Percentiles rank a stretch among this genome's conserved stretches.
Evolutionary conservation across 2,113 vertebrate genomes (phyloP).

Genomic region (Clinocottus analis): DNA sequence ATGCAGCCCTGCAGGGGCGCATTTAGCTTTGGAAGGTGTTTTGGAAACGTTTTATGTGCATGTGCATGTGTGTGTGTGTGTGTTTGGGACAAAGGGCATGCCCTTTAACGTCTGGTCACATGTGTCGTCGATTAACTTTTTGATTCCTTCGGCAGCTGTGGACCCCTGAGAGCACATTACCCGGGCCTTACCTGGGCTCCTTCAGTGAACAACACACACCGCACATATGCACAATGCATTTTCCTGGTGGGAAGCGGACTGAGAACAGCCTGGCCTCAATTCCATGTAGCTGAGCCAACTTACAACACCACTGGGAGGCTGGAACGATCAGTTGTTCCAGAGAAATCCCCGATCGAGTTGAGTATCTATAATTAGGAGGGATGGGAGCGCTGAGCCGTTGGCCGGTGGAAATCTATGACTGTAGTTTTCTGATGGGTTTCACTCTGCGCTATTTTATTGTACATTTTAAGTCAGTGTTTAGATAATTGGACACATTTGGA

Average conservation of each 20-base stretch:
- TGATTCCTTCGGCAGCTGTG: constrained; percentile 63
- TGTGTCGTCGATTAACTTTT: constrained; percentile 71
- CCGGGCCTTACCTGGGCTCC: constrained; percentile 51
- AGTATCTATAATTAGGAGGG: constrained; percentile 49
- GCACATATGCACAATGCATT: neutral
- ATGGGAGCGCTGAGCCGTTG: constrained; percentile 24
- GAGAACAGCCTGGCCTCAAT: constrained; percentile 33
- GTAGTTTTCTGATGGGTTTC: constrained; percentile 24
- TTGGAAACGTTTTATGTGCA: constrained; percentile 30
- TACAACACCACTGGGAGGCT: constrained; percentile 53
- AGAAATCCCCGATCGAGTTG: constrained; percentile 37
- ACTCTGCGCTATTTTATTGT: neutral
- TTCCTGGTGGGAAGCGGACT: constrained; percentile 44
- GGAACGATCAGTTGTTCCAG: constrained; percentile 38
- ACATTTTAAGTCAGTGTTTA: neutral
- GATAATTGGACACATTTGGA: constrained; percentile 33
- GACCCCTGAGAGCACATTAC: constrained; percentile 56
- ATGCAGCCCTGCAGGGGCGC: constrained; percentile 49
- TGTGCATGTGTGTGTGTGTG: constrained; percentile 23
- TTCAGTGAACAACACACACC: constrained; percentile 7
- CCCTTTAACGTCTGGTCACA: constrained; percentile 68
- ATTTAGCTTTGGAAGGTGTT: constrained; percentile 45
- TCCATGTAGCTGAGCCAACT: constrained; percentile 35
- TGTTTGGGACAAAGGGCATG: constrained; percentile 27
- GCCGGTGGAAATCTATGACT: constrained; percentile 25